Evolutionary conservation across 2,113 vertebrate genomes (phyloP).

Genomic region (Hypanus sabinus): DNA sequence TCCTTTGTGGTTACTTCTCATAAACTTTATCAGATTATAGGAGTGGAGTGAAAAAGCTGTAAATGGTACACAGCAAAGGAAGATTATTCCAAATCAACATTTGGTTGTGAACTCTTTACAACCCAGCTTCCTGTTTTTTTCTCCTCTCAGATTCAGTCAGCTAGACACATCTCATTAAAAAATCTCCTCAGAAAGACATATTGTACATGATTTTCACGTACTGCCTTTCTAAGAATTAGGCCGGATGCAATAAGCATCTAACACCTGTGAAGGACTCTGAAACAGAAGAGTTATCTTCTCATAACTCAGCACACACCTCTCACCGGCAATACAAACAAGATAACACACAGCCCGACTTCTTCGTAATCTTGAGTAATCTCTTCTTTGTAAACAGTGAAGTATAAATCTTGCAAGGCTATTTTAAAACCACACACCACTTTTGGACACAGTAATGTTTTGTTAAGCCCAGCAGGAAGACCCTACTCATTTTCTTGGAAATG

Average conservation of each 20-base stretch:
- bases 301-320: neutral
- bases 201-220: neutral
- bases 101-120: neutral
- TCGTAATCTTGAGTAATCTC: constrained; percentile 15
- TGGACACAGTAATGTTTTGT: neutral
- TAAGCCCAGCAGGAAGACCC: neutral
- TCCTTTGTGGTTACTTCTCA: constrained; percentile 32
- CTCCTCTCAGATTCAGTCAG: neutral
- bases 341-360: neutral
- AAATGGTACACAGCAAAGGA: neutral
- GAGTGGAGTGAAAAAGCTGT: neutral
- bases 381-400: neutral
- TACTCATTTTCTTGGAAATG: neutral
- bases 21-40: constrained; percentile 19
- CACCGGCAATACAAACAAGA: neutral
- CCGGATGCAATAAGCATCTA: neutral
- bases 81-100: neutral
- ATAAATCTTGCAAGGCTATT: neutral
- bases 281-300: neutral
- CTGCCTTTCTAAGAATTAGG: constrained; percentile 5
- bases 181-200: neutral
- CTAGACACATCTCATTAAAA: neutral
- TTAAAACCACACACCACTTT: neutral
- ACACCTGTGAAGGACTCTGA: constrained; percentile 2
- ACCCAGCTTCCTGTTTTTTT: constrained; percentile 32